Percentiles rank a stretch among this genome's conserved stretches.
Conservation (phyloP, 2,888 invertebrate genomes). For the Dendrolimus houi region DNA sequence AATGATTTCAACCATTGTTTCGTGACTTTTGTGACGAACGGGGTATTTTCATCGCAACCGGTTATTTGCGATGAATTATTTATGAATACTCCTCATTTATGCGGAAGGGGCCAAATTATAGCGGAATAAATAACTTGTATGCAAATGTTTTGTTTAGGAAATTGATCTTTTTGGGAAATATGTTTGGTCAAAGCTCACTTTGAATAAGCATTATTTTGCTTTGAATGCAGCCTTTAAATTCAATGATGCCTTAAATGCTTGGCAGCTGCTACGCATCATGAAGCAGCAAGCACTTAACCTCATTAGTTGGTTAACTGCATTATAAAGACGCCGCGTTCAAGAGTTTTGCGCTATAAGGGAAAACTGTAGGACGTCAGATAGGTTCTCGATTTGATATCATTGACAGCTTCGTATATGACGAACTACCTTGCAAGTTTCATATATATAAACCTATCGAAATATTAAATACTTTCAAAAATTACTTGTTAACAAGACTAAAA, state of each 20-base stretch:
- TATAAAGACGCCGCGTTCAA: conserved; percentile 38
- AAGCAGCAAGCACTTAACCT: conserved; percentile 61
- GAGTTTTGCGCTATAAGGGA: conserved; percentile 15
- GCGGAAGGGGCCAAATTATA: conserved; percentile 41
- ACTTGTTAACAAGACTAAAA: too few species aligned
- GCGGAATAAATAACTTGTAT: conserved; percentile 26
- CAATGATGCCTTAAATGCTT: conserved; percentile 41
- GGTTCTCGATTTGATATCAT: conserved; percentile 33
- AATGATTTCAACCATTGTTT: conserved; percentile 27
- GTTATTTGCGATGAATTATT: conserved; percentile 46
- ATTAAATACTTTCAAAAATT: too few species aligned
- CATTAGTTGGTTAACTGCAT: conserved; percentile 65
- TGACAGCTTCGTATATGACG: conserved; percentile 11
- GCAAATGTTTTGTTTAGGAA: conserved; percentile 10
- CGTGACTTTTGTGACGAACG: conserved; percentile 16
- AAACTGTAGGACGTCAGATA: conserved; percentile 14
- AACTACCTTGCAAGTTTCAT: too few species aligned
- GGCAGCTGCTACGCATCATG: conserved; percentile 59
- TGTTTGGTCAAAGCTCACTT: too few species aligned
- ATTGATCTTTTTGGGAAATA: background rate
- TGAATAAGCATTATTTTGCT: conserved; percentile 20
- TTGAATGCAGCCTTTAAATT: conserved; percentile 34
- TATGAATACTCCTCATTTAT: conserved; percentile 22
- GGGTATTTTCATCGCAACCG: conserved; percentile 32
- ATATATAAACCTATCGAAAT: too few species aligned